Conservation (phyloP, 2,888 invertebrate genomes). For the Rhimphoctona megacephalus region DNA sequence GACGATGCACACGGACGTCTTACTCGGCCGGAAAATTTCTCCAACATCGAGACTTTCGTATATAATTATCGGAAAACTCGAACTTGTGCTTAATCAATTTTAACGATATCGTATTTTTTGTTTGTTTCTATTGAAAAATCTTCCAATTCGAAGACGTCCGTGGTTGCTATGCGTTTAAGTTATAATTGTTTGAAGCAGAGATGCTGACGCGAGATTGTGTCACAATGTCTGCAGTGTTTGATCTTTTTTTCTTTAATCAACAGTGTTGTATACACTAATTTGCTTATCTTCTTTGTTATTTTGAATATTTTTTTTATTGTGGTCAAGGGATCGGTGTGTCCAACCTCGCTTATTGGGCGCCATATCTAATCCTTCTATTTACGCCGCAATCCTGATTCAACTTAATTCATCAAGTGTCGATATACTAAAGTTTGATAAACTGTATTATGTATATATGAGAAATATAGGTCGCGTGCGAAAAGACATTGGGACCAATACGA, state of each 20-base stretch:
- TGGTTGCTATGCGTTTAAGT: slow-evolving; percentile 83
- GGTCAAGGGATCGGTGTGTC: slow-evolving; percentile 31
- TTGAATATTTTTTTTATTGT: slow-evolving; percentile 63
- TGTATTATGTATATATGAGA: not conserved
- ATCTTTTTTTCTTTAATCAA: slow-evolving; percentile 72
- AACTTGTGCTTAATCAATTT: no score
- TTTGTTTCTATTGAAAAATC: not conserved
- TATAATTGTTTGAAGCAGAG: slow-evolving; percentile 80
- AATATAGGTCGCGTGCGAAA: slow-evolving; percentile 6
- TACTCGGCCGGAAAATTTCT: not conserved
- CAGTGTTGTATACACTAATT: slow-evolving; percentile 84
- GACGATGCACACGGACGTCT: slow-evolving; percentile 35
- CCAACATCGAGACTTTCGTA: not conserved
- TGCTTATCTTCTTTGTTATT: slow-evolving; percentile 82
- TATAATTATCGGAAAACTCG: no score
- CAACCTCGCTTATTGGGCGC: slow-evolving; percentile 32
- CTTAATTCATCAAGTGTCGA: not conserved
- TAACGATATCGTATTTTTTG: no score
- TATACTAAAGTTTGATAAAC: not conserved
- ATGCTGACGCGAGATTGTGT: slow-evolving; percentile 84
- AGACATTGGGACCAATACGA: slow-evolving; percentile 69
- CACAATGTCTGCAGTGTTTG: slow-evolving; percentile 71
- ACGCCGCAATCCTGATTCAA: slow-evolving; percentile 33
- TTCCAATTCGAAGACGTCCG: slow-evolving; percentile 72
- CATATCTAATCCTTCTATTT: slow-evolving; percentile 21